Base-by-base conservation (phyloP, 2,113 vertebrate species). In the Neotoma lepida region DNA sequence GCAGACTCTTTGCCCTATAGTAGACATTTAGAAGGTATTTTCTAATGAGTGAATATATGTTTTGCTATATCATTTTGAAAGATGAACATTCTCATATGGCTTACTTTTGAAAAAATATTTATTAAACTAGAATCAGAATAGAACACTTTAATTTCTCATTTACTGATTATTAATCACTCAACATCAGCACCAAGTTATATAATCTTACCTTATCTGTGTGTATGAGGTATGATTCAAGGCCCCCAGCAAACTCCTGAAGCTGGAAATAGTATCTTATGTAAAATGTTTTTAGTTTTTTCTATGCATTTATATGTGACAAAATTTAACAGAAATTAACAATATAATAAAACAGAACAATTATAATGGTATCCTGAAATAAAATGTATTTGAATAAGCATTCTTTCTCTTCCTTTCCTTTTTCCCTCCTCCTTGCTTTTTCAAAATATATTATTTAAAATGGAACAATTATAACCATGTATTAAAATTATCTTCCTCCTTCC, bases 61-160 rank as follows among this genome's bases (percentile, higher is more conserved):
- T 87, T 92, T 39, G 77, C 0, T 13, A n/a, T 61, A 89, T 58
- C 12, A 56, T 92, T 92, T 78, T 73, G 54, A 94, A 86, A 10
- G 13, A n/a, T 39, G 87, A 39, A 61, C 51, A 61, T 39, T 12
- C 44, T 64, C 30, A 24, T 87, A 33, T 28, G 35, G 4, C 22
- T 85, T 63, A 80, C 2, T 92, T 90, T 93, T 93, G 30, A 66
- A 90, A 93, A 44, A 68, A 87, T 77, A 86, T 88, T 70, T 89
- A 58, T 78, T 90, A 24, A 90, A 28, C 28, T 85, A 14, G 4
- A 76, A 74, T 88, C 84, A 76, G 26, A 56, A 14, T 88, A 51
- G 4, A 85, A 24, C n/a, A 90, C 41, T 68, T 93, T 84, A 73
- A 92, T 77, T 18, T 91, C 77, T 93, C 6, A 70, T 56, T 95